Conservation (phyloP, 2,113 vertebrate species). For the Salvelinus alpinus region DNA sequence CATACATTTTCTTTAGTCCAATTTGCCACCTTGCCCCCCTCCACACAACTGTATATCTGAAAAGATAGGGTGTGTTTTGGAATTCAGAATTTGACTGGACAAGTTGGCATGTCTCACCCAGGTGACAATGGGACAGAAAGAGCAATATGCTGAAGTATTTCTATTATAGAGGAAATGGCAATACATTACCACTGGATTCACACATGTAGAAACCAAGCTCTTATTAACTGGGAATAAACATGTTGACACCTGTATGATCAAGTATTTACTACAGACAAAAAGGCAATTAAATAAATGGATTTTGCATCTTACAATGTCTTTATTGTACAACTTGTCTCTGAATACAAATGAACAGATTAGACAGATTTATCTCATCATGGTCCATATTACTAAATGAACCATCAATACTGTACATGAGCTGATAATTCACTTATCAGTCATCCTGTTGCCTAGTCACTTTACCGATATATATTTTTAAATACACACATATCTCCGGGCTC, state of each 20-base stretch:
- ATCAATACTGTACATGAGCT: neutral
- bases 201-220: slow-evolving; percentile 13
- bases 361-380: neutral
- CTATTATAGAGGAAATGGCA: slow-evolving; percentile 9
- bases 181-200: slow-evolving; percentile 7
- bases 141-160: slow-evolving; percentile 1
- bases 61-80: too few relatives aligned
- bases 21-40: too few relatives aligned
- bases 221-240: slow-evolving; percentile 1
- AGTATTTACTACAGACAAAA: slow-evolving; percentile 19
- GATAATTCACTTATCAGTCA: neutral
- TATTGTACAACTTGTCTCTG: slow-evolving; percentile 21
- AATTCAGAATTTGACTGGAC: neutral
- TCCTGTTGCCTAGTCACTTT: too few relatives aligned
- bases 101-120: slow-evolving; percentile 3
- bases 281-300: slow-evolving; percentile 29
- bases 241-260: neutral
- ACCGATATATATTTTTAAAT: too few relatives aligned
- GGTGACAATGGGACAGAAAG: neutral
- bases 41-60: too few relatives aligned
- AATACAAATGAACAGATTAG: neutral
- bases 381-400: neutral
- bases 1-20: neutral
- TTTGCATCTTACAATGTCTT: slow-evolving; percentile 39
- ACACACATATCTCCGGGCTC: too few relatives aligned